Percentiles rank a stretch among this genome's conserved stretches.
Conservation (phyloP, 2,797 vertebrate species). For the Taeniopygia guttata region DNA sequence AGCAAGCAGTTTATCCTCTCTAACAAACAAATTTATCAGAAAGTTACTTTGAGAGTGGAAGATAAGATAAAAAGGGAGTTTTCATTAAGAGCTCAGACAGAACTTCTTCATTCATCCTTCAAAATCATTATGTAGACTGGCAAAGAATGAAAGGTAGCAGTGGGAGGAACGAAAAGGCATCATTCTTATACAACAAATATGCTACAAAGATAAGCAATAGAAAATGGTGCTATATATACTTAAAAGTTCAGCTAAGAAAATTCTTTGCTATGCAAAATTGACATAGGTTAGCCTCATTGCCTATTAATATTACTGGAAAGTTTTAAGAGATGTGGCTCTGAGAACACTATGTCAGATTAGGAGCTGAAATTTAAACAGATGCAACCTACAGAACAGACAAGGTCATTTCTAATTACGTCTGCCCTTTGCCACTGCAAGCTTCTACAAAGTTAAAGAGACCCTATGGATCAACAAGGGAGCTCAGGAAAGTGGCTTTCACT, state of each 20-base stretch:
- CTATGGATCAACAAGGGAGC: background rate
- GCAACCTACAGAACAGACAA: background rate
- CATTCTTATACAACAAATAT: slow-evolving; percentile 44
- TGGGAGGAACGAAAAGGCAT: slow-evolving; percentile 47
- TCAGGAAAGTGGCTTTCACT: background rate
- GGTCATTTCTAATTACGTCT: background rate
- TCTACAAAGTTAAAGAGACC: background rate
- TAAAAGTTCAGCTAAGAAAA: slow-evolving; percentile 7
- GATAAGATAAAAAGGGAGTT: slow-evolving; percentile 3
- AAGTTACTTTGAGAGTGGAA: slow-evolving; percentile 25
- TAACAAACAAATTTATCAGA: slow-evolving; percentile 15
- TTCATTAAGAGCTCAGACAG: slow-evolving; percentile 3
- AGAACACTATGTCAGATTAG: background rate
- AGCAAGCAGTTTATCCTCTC: background rate
- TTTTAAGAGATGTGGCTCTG: background rate
- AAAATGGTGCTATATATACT: background rate
- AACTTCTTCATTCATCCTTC: slow-evolving; percentile 11
- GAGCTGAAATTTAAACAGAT: slow-evolving; percentile 18
- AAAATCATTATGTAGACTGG: slow-evolving; percentile 3
- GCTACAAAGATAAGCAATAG: background rate
- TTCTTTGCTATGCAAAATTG: background rate
- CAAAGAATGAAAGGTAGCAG: slow-evolving; percentile 39
- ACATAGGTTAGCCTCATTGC: background rate
- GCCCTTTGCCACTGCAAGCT: background rate
- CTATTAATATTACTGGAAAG: background rate